Conservation (phyloP, 2,888 invertebrate genomes). For the Anthophora plumipes region DNA sequence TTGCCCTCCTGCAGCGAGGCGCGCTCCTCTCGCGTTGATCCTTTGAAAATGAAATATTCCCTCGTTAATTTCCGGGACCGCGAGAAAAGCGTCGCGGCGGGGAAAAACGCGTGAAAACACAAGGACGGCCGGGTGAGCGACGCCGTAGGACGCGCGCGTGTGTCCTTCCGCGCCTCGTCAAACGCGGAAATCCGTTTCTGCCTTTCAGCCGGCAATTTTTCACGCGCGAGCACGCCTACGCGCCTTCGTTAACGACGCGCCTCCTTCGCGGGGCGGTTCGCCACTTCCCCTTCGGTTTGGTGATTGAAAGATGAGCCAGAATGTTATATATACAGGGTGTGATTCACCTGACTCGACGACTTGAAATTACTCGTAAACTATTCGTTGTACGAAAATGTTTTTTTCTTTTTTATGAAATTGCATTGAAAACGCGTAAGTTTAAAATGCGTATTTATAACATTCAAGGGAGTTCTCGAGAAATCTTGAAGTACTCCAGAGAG, state of each 20-base stretch:
- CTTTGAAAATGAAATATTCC: constrained; percentile 73
- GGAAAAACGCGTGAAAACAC: constrained; percentile 66
- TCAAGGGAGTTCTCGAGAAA: no score
- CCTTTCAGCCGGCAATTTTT: constrained; percentile 68
- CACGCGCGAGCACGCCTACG: constrained; percentile 57
- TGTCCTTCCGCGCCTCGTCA: constrained; percentile 63
- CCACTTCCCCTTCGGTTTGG: not conserved
- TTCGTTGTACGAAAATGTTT: no score
- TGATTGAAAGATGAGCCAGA: constrained; percentile 3
- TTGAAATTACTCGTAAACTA: no score
- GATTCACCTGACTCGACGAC: no score
- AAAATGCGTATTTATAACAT: no score
- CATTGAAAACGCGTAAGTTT: no score
- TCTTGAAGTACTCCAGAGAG: no score
- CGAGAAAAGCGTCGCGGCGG: constrained; percentile 66
- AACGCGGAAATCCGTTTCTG: constrained; percentile 67
- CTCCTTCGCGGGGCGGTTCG: constrained; percentile 25
- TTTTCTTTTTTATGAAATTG: no score
- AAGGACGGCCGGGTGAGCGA: constrained; percentile 41
- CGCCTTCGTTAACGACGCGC: constrained; percentile 63
- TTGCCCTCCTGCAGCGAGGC: constrained; percentile 45
- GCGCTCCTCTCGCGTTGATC: constrained; percentile 45
- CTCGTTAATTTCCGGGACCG: constrained; percentile 69
- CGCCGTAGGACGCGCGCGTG: not conserved
- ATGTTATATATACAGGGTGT: no score